Evolutionary conservation across 92 coral and sea anemone species (phyloP).

Genomic region (Phenganax subtilis): DNA sequence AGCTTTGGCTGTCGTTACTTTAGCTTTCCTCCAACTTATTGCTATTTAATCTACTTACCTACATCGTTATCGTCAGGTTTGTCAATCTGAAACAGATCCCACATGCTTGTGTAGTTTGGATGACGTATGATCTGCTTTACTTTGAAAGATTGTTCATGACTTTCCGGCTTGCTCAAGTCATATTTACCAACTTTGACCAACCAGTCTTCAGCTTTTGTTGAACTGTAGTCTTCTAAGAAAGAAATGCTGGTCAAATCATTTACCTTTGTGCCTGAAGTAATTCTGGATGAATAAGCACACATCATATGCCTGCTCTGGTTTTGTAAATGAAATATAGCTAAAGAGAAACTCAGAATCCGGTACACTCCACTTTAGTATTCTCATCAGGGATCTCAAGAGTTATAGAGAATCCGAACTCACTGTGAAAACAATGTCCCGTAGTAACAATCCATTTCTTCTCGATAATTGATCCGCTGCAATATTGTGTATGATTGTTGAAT

Average conservation of each 20-base stretch:
- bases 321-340: too few species aligned
- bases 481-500: conserved; percentile 58
- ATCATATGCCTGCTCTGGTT: too few species aligned
- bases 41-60: conserved; percentile 49
- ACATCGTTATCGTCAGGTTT: conserved; percentile 85
- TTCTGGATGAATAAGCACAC: too few species aligned
- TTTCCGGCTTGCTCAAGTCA: conserved; percentile 58
- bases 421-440: conserved; percentile 84
- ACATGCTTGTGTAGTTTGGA: conserved; percentile 80
- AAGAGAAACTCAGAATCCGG: too few species aligned
- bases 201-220: conserved; percentile 70
- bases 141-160: conserved; percentile 60
- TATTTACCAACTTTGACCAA: conserved; percentile 71
- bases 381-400: neutral
- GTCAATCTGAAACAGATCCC: conserved; percentile 61
- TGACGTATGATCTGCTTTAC: conserved; percentile 60
- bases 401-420: conserved; percentile 42
- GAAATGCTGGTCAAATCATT: neutral
- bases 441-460: conserved; percentile 70
- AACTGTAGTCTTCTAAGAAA: conserved; percentile 56
- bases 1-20: too few species aligned
- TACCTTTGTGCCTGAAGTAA: neutral
- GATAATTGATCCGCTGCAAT: conserved; percentile 76
- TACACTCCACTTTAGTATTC: too few species aligned
- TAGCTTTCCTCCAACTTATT: too few species aligned